A percentile compares a stretch with the other conserved stretches of the same genome.
These are phyloP conservation scores for Myotis planiceps DNA, from an alignment of 2,797 vertebrate genomes.

Conservation along the genomic window DNA sequence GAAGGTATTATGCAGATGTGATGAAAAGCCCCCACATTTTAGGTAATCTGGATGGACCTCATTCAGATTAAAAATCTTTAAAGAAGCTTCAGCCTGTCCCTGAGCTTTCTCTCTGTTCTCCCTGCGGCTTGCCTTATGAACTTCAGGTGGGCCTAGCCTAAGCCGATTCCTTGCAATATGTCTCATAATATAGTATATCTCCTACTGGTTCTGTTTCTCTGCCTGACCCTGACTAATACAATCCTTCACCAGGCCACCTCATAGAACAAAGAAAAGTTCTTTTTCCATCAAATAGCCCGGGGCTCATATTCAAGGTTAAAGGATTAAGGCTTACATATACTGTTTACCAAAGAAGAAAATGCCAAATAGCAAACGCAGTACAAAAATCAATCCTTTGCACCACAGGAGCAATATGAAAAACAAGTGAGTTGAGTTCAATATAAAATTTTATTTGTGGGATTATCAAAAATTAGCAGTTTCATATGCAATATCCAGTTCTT, in stretches of 20 bases:
- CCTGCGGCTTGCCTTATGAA: neutral
- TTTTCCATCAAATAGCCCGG: slow-evolving; percentile 74
- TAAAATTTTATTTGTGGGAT: slow-evolving; percentile 83
- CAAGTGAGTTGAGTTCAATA: slow-evolving; percentile 81
- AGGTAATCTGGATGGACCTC: neutral
- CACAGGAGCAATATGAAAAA: slow-evolving; percentile 79
- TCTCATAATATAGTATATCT: neutral
- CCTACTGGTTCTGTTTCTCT: neutral
- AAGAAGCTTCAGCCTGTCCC: neutral
- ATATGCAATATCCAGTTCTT: slow-evolving; percentile 73
- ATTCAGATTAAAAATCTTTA: slow-evolving; percentile 1
- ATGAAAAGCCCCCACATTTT: slow-evolving; percentile 17
- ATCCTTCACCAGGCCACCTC: slow-evolving; percentile 60
- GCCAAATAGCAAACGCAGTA: slow-evolving; percentile 83
- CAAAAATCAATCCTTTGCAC: slow-evolving; percentile 84
- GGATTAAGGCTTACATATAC: slow-evolving; percentile 80
- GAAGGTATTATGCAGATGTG: neutral
- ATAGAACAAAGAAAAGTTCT: slow-evolving; percentile 76
- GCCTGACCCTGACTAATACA: neutral
- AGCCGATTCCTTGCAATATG: neutral
- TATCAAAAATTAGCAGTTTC: slow-evolving; percentile 82
- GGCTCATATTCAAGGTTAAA: slow-evolving; percentile 83
- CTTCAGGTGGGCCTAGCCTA: neutral
- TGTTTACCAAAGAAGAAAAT: slow-evolving; percentile 80
- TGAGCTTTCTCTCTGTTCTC: neutral